Percentiles rank a stretch among this genome's conserved stretches.
These are phyloP conservation scores for Alca torda DNA, from an alignment of 2,797 vertebrate genomes.

Conservation along the genomic window DNA sequence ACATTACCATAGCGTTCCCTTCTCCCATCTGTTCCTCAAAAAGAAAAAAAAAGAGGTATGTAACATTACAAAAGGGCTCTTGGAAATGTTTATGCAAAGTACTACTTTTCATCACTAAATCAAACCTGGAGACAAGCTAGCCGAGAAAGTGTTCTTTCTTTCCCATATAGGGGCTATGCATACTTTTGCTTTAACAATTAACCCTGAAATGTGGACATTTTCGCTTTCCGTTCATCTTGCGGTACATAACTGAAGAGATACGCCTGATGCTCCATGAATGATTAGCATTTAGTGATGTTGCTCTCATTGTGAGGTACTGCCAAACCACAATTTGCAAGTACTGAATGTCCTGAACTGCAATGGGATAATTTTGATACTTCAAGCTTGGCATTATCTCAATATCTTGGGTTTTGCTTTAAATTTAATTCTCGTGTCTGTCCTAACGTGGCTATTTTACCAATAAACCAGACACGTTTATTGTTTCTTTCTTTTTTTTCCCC, in stretches of 20 bases:
- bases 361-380: slow-evolving; percentile 23
- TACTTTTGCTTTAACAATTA: not conserved
- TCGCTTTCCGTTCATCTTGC: slow-evolving; percentile 2
- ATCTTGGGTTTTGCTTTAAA: slow-evolving; percentile 28
- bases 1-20: not conserved
- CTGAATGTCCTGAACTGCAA: slow-evolving; percentile 5
- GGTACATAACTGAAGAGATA: not conserved
- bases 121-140: not conserved
- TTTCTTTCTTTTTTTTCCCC: not conserved
- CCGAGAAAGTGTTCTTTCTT: not conserved
- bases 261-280: not conserved
- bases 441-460: slow-evolving; percentile 64
- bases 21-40: slow-evolving; percentile 28
- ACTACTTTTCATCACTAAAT: slow-evolving; percentile 6
- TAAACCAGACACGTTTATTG: slow-evolving; percentile 58
- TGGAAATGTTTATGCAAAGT: slow-evolving; percentile 37
- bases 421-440: slow-evolving; percentile 33
- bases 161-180: not conserved
- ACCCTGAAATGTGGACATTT: not conserved
- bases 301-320: slow-evolving; percentile 3
- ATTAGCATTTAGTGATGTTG: slow-evolving; percentile 26
- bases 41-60: not conserved
- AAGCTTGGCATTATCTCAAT: not conserved
- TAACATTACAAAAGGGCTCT: slow-evolving; percentile 2
- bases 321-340: slow-evolving; percentile 22